Evolutionary conservation across 2,797 vertebrate species (phyloP), one percentile per base, ranked within the genome.

Genomic region (Knipowitschia caucasica): DNA sequence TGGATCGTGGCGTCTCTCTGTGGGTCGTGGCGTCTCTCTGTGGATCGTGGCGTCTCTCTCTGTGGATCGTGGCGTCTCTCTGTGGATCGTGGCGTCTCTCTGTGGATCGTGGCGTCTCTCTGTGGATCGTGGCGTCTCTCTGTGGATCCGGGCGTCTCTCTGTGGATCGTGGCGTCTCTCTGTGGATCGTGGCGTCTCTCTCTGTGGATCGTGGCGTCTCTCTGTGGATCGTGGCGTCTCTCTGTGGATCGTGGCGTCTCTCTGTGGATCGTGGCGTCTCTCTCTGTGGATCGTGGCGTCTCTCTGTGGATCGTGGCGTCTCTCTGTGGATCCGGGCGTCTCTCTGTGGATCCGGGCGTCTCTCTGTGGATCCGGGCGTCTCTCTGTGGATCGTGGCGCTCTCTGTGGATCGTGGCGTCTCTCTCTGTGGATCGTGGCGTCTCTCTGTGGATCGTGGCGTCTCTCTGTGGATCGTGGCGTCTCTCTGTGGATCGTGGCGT

Each of bases 1-100:
- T 34, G 2, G 54, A 83, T 36, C 73, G 47, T 52, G 14, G 5
- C 57, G 34, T 59, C 55, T 47, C 55, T 52, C 69, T 62, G 38
- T 34, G 2, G 54, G n/a, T n/a, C n/a, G n/a, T n/a, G 14, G 5
- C 57, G 34, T 59, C 55, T 47, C 55, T 52, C 69, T 62, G 38
- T 34, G 2, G 54, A n/a, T n/a, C n/a, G n/a, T n/a, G n/a, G n/a
- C n/a, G n/a, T n/a, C n/a, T 59, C 55, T 47, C 55, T 52, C 69
- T 62, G 38, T 34, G 2, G 54, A 83, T 36, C 73, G 47, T 52
- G 14, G 5, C 57, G 34, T 59, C 55, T 47, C 55, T 52, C 69
- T 62, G 38, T 34, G 2, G 54, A 83, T 36, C 73, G 47, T 52
- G 14, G 5, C 57, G 34, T 59, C 55, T 47, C 55, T 52, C 69